Evolutionary conservation across 1,140 invertebrate genomes (phyloP).

Genomic region (Eciton burchellii): DNA sequence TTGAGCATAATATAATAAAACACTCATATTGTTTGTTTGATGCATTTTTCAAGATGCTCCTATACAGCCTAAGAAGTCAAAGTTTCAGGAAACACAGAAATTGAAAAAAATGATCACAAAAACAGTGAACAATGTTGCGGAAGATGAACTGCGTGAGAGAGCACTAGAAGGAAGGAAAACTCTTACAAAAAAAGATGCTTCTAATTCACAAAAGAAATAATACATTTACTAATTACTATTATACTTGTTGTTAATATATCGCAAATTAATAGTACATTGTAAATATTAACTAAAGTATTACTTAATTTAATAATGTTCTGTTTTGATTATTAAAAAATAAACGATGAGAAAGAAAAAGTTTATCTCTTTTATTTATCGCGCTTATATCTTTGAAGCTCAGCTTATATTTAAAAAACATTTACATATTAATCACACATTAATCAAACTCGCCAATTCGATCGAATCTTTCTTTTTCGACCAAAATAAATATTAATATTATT

Average conservation of each 20-base stretch:
- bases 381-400: not conserved
- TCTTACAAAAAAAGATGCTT: conserved; percentile 78
- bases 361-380: conserved; percentile 29
- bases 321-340: not conserved
- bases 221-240: not conserved
- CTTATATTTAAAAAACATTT: conserved; percentile 14
- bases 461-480: not conserved
- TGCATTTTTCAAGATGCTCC: conserved; percentile 87
- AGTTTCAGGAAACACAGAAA: conserved; percentile 87
- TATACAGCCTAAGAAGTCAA: conserved; percentile 87
- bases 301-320: not conserved
- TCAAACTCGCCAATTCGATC: conserved; percentile 1
- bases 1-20: conserved; percentile 9
- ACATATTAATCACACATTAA: conserved; percentile 34
- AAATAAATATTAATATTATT: conserved; percentile 53
- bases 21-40: conserved; percentile 55
- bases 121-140: conserved; percentile 87
- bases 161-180: conserved; percentile 85
- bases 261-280: conserved; percentile 11
- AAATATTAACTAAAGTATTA: not conserved
- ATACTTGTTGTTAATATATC: no score
- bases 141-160: conserved; percentile 87
- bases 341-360: not conserved
- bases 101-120: conserved; percentile 88
- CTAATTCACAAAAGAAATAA: conserved; percentile 49